phyloP scores from a whole-genome alignment of 1,140 invertebrate species.

The Heliconius hermathena region DNA sequence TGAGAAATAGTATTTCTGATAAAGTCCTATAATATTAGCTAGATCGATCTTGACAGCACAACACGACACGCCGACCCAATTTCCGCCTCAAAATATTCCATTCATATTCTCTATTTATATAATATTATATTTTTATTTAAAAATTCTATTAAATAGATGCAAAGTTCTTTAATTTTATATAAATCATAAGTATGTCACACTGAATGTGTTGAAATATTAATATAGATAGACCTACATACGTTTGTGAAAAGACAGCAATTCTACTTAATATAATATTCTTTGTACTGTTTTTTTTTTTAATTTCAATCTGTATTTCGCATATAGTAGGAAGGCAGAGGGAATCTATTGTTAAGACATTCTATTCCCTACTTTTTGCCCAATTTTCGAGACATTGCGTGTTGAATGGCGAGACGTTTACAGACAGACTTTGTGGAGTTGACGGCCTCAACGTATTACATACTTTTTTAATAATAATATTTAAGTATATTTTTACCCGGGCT shows the following conservation, averaged over 20 bases:
- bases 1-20: background rate
- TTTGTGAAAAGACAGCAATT: no score
- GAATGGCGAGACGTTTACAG: no score
- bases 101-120: constrained; percentile 6
- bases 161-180: background rate
- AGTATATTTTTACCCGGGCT: background rate
- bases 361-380: no score
- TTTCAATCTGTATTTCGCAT: no score
- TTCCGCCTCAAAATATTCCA: constrained; percentile 7
- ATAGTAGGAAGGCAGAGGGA: no score
- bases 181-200: background rate
- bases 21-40: background rate
- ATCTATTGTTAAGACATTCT: no score
- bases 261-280: no score
- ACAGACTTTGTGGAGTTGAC: no score
- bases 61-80: background rate
- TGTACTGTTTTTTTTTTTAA: no score
- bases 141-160: background rate
- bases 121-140: background rate
- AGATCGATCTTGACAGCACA: constrained; percentile 6
- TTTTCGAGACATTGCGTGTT: no score
- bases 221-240: background rate
- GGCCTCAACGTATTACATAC: background rate
- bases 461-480: background rate
- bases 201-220: background rate